Evolutionary conservation across 2,113 vertebrate genomes (phyloP).

Genomic region (Ctenodactylus gundi): DNA sequence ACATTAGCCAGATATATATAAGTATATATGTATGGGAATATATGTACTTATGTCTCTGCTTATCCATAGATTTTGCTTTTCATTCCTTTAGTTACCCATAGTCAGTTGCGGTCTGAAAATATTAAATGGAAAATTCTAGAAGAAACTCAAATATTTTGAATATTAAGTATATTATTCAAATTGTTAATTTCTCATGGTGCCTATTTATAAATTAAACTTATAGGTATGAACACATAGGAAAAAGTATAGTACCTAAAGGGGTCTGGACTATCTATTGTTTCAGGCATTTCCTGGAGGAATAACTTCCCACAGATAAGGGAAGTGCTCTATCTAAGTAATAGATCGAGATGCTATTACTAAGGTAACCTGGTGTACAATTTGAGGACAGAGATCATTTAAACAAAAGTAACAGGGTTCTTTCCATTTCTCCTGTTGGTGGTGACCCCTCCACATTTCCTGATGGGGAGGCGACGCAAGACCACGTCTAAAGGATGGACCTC

Average conservation of each 20-base stretch:
- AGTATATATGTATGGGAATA: too few relatives aligned
- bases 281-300: background rate
- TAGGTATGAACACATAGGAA: background rate
- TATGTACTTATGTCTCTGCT: too few relatives aligned
- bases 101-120: background rate
- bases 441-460: rapidly evolving
- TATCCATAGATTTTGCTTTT: background rate
- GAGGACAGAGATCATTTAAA: background rate
- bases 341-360: background rate
- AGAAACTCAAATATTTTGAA: background rate
- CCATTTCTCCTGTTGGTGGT: background rate
- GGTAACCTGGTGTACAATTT: background rate
- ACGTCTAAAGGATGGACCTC: background rate
- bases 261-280: background rate
- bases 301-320: background rate
- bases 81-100: background rate
- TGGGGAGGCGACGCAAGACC: background rate
- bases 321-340: background rate
- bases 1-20: background rate
- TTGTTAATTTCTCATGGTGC: background rate
- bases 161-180: background rate
- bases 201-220: background rate
- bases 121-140: background rate
- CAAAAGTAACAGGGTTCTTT: background rate
- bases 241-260: background rate